Evolutionary conservation across 2,888 invertebrate species (phyloP), one percentile per base, ranked within the genome.

Genomic region (Hartigia nigra): DNA sequence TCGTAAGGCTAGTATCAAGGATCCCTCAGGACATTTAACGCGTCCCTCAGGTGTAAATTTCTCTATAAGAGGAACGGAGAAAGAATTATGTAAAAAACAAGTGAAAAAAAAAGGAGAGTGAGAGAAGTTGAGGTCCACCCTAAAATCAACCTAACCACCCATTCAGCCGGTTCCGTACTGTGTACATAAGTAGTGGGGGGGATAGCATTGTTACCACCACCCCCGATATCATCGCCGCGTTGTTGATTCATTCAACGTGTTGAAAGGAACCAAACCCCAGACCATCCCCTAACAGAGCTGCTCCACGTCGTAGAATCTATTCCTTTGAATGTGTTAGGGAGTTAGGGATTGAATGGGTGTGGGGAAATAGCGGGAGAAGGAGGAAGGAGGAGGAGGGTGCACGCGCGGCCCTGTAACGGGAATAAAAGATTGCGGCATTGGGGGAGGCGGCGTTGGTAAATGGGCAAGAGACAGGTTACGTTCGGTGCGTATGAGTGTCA

Each of bases 221-320:
- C 85, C 84, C 78, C 84, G 82, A 82, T 83, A 84, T 86, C 85
- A 83, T 82, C 85, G 77, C 77, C 76, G 34, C 77, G 84, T 84
- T 82, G 85, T 84, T 85, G 87, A 86, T 87, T 87, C 88, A 86
- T 87, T 88, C 87, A 85, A 83, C 78, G 82, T 79, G 81, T 79
- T 86, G 83, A 84, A 86, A 85, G 82, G 83, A 84, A 82, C 75
- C 78, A 75, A 75, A 35, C 79, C 76, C 79, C 85, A 81, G 82
- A 70, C 82, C 77, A 80, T 79, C 81, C 74, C 78, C 79, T 76
- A 77, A 80, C 80, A 81, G 80, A 69, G 78, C 80, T 81, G 81
- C 81, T 81, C 76, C 77, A 78, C 83, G 79, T 80, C 83, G 78
- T 80, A 82, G 81, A 82, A 83, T 85, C 84, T 82, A 83, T 84